Percentiles rank a stretch among this genome's conserved stretches.
phyloP scores from a whole-genome alignment of 1,140 invertebrate species.

The Drosophila kanapiae region DNA sequence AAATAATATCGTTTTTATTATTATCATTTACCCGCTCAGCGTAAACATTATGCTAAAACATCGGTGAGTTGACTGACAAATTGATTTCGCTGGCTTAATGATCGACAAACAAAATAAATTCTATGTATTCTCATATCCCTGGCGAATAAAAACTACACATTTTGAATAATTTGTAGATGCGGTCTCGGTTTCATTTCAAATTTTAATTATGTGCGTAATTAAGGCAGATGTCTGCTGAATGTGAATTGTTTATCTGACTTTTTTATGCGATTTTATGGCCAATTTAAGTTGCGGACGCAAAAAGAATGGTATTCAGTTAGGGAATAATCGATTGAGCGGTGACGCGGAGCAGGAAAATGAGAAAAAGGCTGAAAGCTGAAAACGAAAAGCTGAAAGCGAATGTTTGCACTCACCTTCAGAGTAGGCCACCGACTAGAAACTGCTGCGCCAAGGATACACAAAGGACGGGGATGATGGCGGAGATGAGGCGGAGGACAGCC shows the following conservation, averaged over 20 bases:
- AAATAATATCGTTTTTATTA: conserved; percentile 17
- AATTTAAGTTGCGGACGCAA: conserved; percentile 35
- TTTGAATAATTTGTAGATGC: conserved; percentile 49
- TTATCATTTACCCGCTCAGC: conserved; percentile 22
- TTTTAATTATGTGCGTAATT: conserved; percentile 59
- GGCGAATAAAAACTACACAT: conserved; percentile 17
- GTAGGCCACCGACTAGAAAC: conserved; percentile 70
- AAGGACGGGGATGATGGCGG: conserved; percentile 33
- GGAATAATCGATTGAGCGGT: conserved; percentile 42
- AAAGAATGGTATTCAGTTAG: conserved; percentile 23
- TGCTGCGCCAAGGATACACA: conserved; percentile 63
- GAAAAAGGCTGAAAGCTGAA: conserved; percentile 3
- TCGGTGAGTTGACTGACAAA: conserved; percentile 13
- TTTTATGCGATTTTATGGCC: conserved; percentile 44
- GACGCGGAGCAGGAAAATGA: not conserved
- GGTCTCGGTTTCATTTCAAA: conserved; percentile 54
- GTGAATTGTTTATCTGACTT: conserved; percentile 20
- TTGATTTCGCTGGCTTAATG: conserved; percentile 19
- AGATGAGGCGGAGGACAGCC: conserved; percentile 19
- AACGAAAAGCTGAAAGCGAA: conserved; percentile 6
- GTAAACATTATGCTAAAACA: conserved; percentile 29
- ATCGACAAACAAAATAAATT: not conserved
- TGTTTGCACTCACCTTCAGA: conserved; percentile 68
- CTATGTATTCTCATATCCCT: conserved; percentile 1
- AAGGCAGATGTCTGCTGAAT: conserved; percentile 21